Evolutionary conservation across 2,797 vertebrate genomes (phyloP), one percentile per base, ranked within the genome.

Genomic region (Lycodopsis pacificus): DNA sequence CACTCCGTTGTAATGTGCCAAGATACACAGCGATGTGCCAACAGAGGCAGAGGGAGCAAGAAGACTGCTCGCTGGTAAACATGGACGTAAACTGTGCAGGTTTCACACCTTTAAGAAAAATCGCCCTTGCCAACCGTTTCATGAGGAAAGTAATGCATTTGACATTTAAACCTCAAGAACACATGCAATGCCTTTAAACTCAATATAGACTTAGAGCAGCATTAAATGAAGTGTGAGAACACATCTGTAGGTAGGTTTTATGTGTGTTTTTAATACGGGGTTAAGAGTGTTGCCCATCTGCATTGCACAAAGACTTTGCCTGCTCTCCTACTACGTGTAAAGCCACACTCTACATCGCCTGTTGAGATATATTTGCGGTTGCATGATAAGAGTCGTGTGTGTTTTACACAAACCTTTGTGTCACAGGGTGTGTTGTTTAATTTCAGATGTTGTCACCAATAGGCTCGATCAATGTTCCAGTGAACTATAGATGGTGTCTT

Each of bases 351-450:
- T n/a, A 34, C 75, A 1, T 46, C 25, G 20, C 72, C 49, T 69
- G 15, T 48, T 40, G 53, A 69, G 42, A 62, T 75, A 20, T 8
- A 5, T 73, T 40, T 65, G 42, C 80, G 64, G 68, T 65, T 85
- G 84, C 87, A 88, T 87, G 88, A 51, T 63, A 5, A 4, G 7
- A 76, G 22, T 73, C 5, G 5, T 67, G 67, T 78, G 48, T 75
- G 30, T 77, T 64, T 77, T 58, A 49, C 25, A 53, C 27, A 61
- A 61, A 13, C 34, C 48, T 48, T 77, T 70, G 59, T 46, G 67
- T 81, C 70, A 77, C 76, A 19, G 6, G 51, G 63, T 76, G 51
- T 74, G 65, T 63, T 40, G 76, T 68, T 69, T 74, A 4, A 12
- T 51, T 81, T 79, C 48, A 56, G 49, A 65, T 51, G 34, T 75